Percentiles rank a stretch among this genome's conserved stretches.
Evolutionary conservation across 2,888 invertebrate genomes (phyloP).

Genomic region (Rhaphigaster nebulosa): DNA sequence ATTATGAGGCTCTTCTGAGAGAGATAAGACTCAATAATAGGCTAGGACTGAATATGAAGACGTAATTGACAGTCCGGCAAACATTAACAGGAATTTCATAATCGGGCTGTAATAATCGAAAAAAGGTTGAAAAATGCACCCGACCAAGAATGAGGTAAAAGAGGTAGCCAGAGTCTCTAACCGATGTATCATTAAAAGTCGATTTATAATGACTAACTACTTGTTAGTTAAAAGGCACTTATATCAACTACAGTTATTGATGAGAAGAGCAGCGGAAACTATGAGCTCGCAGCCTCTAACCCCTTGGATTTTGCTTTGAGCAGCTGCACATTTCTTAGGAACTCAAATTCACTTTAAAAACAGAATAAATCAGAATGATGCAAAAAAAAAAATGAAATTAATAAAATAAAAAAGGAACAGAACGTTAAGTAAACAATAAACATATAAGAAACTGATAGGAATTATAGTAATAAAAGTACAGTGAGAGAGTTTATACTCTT

Average conservation of each 20-base stretch:
- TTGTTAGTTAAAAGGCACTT: neutral
- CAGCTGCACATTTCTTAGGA: too few species aligned
- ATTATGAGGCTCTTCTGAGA: neutral
- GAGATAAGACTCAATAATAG: constrained; percentile 24
- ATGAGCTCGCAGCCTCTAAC: neutral
- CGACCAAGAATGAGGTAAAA: neutral
- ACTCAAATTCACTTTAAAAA: too few species aligned
- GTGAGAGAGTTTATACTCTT: too few species aligned
- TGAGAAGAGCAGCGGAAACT: neutral
- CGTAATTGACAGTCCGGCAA: constrained; percentile 3
- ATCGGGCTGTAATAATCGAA: neutral
- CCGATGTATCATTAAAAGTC: neutral
- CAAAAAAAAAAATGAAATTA: too few species aligned
- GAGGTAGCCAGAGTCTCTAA: neutral
- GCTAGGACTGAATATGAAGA: neutral
- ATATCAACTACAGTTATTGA: neutral
- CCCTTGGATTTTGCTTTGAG: neutral
- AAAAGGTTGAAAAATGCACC: neutral
- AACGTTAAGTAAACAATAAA: too few species aligned
- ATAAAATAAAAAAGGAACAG: too few species aligned
- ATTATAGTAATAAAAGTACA: too few species aligned
- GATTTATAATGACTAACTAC: neutral
- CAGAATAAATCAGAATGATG: too few species aligned
- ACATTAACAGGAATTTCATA: constrained; percentile 16
- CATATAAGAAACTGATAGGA: too few species aligned